Percentiles rank a stretch among this genome's conserved stretches.
phyloP scores from a whole-genome alignment of 1,140 invertebrate species.

The Piezodorus guildinii region DNA sequence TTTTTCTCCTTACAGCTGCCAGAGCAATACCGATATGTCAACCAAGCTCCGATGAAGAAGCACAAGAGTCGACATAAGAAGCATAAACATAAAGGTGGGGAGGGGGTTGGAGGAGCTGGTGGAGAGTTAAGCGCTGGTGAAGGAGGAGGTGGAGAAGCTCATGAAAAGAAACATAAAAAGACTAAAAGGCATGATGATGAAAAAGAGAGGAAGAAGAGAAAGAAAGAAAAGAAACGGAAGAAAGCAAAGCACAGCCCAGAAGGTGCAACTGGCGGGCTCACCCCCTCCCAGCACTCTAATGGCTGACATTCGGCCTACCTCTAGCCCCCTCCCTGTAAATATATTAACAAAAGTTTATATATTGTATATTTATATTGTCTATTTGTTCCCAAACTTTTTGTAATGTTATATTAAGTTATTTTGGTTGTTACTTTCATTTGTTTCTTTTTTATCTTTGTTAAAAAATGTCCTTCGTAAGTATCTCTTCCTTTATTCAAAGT shows the following conservation, averaged over 20 bases:
- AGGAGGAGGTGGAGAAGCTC: slow-evolving; percentile 63
- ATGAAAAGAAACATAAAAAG: slow-evolving; percentile 93
- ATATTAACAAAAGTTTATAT: not conserved
- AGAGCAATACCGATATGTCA: slow-evolving; percentile 89
- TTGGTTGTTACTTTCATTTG: too few relatives aligned
- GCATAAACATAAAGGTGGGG: slow-evolving; percentile 80
- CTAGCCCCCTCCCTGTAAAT: not conserved
- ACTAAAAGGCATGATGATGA: slow-evolving; percentile 88
- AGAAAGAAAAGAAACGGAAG: slow-evolving; percentile 92
- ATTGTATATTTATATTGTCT: not conserved
- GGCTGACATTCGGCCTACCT: slow-evolving; percentile 13
- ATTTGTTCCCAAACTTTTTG: too few relatives aligned
- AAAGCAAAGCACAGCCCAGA: slow-evolving; percentile 88
- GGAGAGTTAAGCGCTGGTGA: slow-evolving; percentile 35
- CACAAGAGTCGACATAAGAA: slow-evolving; percentile 93
- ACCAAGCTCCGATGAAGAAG: slow-evolving; percentile 80
- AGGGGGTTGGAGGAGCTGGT: slow-evolving; percentile 32
- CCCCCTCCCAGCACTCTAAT: slow-evolving; percentile 56
- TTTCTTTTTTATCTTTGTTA: too few relatives aligned
- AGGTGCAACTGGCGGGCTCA: slow-evolving; percentile 52
- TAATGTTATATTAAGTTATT: too few relatives aligned
- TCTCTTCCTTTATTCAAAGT: too few relatives aligned
- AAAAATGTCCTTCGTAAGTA: too few relatives aligned
- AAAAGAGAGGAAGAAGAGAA: slow-evolving; percentile 84
- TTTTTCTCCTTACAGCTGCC: slow-evolving; percentile 55